Evolutionary conservation across 2,113 vertebrate species (phyloP).

Genomic region (Cichladusa arquata): DNA sequence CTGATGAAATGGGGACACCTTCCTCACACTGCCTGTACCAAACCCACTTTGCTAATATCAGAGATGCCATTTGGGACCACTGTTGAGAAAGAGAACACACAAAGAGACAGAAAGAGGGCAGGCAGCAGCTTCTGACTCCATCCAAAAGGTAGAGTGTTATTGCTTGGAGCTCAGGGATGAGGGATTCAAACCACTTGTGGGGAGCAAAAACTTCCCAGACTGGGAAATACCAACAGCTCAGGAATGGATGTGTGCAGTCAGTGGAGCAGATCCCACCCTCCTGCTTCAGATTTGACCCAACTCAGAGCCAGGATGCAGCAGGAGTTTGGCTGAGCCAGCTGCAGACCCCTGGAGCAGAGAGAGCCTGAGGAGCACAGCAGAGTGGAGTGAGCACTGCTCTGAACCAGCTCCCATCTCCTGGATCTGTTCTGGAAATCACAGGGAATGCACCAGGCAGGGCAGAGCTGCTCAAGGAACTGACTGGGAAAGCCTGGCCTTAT

Average conservation of each 20-base stretch:
- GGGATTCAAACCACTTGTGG: neutral
- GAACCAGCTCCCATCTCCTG: neutral
- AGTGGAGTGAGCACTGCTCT: neutral
- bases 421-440: rapidly evolving
- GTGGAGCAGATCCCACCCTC: neutral
- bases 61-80: neutral
- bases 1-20: neutral
- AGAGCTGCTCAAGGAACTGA: neutral
- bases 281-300: neutral
- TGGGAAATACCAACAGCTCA: neutral
- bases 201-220: neutral
- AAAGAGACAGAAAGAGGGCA: neutral
- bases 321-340: neutral
- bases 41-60: neutral
- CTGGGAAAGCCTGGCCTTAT: neutral
- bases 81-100: rapidly evolving
- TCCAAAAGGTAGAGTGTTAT: neutral
- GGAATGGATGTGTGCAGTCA: rapidly evolving
- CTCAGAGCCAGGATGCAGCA: neutral
- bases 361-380: neutral
- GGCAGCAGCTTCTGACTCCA: neutral
- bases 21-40: neutral
- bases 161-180: neutral
- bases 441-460: neutral
- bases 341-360: neutral